These are phyloP conservation scores for Leptothorax acervorum DNA, from an alignment of 2,888 invertebrate species.

Conservation along the genomic window DNA sequence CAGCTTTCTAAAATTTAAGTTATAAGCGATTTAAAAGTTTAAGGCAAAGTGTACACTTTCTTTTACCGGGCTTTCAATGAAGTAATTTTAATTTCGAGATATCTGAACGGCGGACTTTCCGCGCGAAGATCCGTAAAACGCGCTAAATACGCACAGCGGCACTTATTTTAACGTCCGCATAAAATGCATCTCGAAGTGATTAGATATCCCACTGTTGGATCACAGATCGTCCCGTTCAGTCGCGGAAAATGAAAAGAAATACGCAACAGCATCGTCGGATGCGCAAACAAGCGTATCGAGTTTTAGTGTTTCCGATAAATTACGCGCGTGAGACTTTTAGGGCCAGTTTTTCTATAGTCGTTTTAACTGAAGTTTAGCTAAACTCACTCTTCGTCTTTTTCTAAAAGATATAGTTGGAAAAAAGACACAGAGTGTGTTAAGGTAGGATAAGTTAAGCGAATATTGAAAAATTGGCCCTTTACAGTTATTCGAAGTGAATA, in stretches of 20 bases:
- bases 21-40: too few relatives aligned
- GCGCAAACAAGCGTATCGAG: neutral
- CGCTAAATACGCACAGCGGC: neutral
- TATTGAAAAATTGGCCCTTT: too few relatives aligned
- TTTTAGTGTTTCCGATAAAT: neutral
- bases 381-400: too few relatives aligned
- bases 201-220: constrained; percentile 23
- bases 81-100: too few relatives aligned
- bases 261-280: neutral
- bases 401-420: too few relatives aligned
- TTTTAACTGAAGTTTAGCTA: too few relatives aligned
- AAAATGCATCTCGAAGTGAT: constrained; percentile 28
- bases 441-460: too few relatives aligned
- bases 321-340: neutral
- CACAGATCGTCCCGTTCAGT: neutral
- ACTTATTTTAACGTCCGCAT: neutral
- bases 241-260: neutral
- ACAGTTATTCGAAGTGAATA: neutral
- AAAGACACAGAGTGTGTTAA: too few relatives aligned
- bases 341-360: too few relatives aligned
- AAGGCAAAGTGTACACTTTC: too few relatives aligned
- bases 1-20: too few relatives aligned
- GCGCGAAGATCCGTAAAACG: neutral
- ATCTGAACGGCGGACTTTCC: neutral
- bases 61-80: too few relatives aligned